Evolutionary conservation across 2,113 vertebrate genomes (phyloP), one percentile per base, ranked within the genome.

Genomic region (Pollimyrus isidori): DNA sequence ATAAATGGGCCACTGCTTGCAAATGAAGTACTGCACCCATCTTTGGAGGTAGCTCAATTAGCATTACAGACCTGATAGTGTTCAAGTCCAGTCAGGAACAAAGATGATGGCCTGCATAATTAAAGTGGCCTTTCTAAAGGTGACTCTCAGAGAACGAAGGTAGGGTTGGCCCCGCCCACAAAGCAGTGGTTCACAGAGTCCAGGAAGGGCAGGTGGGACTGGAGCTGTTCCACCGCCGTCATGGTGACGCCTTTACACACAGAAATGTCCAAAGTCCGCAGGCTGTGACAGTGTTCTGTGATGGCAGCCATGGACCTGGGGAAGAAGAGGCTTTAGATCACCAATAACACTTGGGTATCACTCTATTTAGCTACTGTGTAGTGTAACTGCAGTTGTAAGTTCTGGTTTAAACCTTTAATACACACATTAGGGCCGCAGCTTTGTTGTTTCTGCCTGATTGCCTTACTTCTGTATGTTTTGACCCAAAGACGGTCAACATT

Each of bases 191-290:
- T 93, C 87, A 97, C 7, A 0, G 94, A 95, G 88, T 96, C 96
- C 90, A 97, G 90, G 89, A 95, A 95, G 80, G 96, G 96, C 84
- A 96, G 93, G 87, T 93, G 93, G 0, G 94, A 94, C 21, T 96
- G 96, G 39, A 98, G 94, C 53, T 49, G 91, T 69, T 96, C 96
- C 39, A 97, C 90, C 0, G 94, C 92, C 1, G 93, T 90, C 26
- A 93, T 84, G 0, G 93, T 95, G 69, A 97, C 94, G 7, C 95
- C 93, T 87, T 94, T 94, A 88, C 97, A 97, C 94, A 94, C 94
- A 83, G 96, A 95, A 86, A 98, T 90, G 87, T 97, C 96, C 62
- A 97, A 92, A 1, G 95, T 94, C 89, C 87, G 94, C 73, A 98
- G 94, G 30, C 95, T 94, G 88, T 91, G 94, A 76, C 97, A 97